These are phyloP conservation scores for Ichneumon xanthorius DNA, from an alignment of 2,888 invertebrate species.

Conservation along the genomic window DNA sequence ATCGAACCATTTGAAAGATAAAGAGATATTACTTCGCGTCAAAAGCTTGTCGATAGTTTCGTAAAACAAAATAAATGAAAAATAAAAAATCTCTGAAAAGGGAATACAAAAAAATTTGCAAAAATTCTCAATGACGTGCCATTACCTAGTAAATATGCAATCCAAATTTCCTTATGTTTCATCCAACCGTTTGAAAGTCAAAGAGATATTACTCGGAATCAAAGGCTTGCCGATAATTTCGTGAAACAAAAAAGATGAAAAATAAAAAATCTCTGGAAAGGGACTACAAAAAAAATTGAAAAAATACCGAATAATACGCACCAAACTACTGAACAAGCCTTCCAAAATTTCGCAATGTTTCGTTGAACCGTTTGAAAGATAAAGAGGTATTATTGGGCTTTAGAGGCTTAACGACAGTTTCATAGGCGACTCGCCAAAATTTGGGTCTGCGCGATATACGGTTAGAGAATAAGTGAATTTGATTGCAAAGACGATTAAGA, in stretches of 20 bases:
- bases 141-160: too few species aligned
- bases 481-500: conserved; percentile 21
- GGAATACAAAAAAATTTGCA: background rate
- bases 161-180: background rate
- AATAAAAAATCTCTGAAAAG: too few species aligned
- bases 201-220: background rate
- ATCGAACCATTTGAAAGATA: background rate
- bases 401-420: background rate
- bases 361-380: background rate
- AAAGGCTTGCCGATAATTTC: too few species aligned
- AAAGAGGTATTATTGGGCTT: background rate
- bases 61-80: background rate
- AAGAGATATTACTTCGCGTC: background rate
- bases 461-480: background rate
- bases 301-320: background rate
- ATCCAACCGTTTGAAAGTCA: background rate
- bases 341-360: background rate
- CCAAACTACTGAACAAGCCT: background rate
- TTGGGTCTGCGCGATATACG: background rate
- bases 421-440: background rate
- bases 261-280: too few species aligned
- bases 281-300: background rate
- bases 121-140: background rate
- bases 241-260: background rate
- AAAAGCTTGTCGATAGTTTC: too few species aligned